Evolutionary conservation across 2,888 invertebrate species (phyloP).

Genomic region (Callyntrura guangdongensis): DNA sequence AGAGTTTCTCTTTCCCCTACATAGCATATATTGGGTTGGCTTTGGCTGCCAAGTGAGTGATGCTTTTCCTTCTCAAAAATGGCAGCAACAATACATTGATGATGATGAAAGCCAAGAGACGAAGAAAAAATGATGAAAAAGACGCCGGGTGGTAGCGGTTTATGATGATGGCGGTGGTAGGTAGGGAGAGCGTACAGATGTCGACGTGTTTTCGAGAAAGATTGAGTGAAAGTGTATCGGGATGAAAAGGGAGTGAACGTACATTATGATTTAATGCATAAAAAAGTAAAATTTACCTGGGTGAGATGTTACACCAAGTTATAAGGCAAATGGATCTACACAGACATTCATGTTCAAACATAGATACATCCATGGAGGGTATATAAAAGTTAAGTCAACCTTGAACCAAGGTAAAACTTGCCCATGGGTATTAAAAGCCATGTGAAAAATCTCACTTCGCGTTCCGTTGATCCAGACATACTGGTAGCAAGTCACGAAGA

Average conservation of each 20-base stretch:
- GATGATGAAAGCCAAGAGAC: conserved; percentile 16
- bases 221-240: background rate
- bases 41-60: conserved; percentile 52
- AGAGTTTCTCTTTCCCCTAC: conserved; percentile 25
- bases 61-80: conserved; percentile 58
- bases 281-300: conserved; percentile 15
- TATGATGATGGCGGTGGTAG: conserved; percentile 6
- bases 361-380: no score
- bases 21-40: conserved; percentile 13
- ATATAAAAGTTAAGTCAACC: conserved; percentile 52
- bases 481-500: conserved; percentile 48
- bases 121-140: conserved; percentile 61
- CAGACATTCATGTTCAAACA: background rate
- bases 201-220: conserved; percentile 46
- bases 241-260: conserved; percentile 33
- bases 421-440: conserved; percentile 47
- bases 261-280: conserved; percentile 40
- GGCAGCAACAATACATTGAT: conserved; percentile 39
- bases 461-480: conserved; percentile 35
- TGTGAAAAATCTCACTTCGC: conserved; percentile 56
- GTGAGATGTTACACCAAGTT: background rate
- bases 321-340: background rate
- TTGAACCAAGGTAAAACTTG: conserved; percentile 68
- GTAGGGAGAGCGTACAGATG: conserved; percentile 41
- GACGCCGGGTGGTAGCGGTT: conserved; percentile 63